Percentiles rank a stretch among this genome's conserved stretches.
phyloP scores from a whole-genome alignment of 1,140 invertebrate genomes.

The Apis dorsata region DNA sequence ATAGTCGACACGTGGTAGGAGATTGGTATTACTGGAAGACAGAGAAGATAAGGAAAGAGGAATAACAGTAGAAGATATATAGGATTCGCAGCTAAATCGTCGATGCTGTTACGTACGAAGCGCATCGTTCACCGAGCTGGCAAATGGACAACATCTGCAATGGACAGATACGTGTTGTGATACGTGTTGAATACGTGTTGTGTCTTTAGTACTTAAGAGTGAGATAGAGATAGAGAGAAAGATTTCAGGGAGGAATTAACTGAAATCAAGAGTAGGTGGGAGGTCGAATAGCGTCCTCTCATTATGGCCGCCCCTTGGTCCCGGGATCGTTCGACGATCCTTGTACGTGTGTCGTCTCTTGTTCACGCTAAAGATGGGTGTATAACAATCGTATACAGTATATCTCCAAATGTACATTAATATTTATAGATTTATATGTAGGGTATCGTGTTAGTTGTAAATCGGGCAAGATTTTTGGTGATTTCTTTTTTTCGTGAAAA shows the following conservation, averaged over 20 bases:
- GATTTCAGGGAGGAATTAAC: slow-evolving; percentile 40
- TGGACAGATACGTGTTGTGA: slow-evolving; percentile 1
- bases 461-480: too few species aligned
- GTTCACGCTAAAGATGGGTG: slow-evolving; percentile 44
- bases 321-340: slow-evolving; percentile 54
- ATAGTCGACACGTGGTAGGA: too few species aligned
- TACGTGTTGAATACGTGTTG: slow-evolving; percentile 3
- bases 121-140: slow-evolving; percentile 18
- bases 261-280: slow-evolving; percentile 51
- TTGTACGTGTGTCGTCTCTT: slow-evolving; percentile 51
- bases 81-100: background rate
- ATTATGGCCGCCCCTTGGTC: slow-evolving; percentile 45
- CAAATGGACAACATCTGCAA: slow-evolving; percentile 11
- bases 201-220: slow-evolving; percentile 22
- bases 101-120: background rate
- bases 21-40: too few species aligned
- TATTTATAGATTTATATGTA: background rate
- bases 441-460: background rate
- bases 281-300: slow-evolving; percentile 44
- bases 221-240: background rate
- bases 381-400: slow-evolving; percentile 50
- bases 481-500: background rate
- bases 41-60: too few species aligned
- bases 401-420: slow-evolving; percentile 23
- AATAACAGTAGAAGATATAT: background rate